Evolutionary conservation across 2,113 vertebrate species (phyloP).

Genomic region (Lichenostomus cassidix): DNA sequence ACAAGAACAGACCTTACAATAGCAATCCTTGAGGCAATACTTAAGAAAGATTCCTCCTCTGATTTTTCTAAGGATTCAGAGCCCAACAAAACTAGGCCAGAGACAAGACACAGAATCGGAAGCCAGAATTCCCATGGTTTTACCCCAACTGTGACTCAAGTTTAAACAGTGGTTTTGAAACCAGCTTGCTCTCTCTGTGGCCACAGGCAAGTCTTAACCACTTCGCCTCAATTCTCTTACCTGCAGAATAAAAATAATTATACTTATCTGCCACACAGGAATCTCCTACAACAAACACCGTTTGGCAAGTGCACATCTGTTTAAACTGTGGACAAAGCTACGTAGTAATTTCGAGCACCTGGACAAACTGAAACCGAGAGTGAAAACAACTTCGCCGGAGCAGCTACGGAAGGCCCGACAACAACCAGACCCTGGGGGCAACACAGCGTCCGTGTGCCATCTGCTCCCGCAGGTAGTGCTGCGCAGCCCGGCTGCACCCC

Average conservation of each 20-base stretch:
- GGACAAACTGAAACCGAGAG: constrained; percentile 20
- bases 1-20: not conserved
- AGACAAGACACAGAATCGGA: not conserved
- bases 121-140: constrained; percentile 36
- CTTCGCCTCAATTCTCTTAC: constrained; percentile 13
- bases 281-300: not conserved
- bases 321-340: not conserved
- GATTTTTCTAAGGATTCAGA: not conserved
- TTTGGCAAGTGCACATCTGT: not conserved
- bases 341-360: not conserved
- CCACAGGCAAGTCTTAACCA: constrained; percentile 43
- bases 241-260: constrained; percentile 39
- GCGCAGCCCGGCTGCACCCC: rapidly evolving
- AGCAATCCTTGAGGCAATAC: not conserved
- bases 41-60: not conserved
- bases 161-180: constrained; percentile 47
- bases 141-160: constrained; percentile 47
- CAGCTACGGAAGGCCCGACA: not conserved
- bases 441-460: rapidly evolving
- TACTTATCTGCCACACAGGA: constrained; percentile 28
- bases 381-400: not conserved
- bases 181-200: not conserved
- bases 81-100: constrained; percentile 8
- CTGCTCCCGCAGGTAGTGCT: rapidly evolving
- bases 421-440: not conserved